Base-by-base conservation (phyloP, 2,888 invertebrate species). In the Mythimna pallens region DNA sequence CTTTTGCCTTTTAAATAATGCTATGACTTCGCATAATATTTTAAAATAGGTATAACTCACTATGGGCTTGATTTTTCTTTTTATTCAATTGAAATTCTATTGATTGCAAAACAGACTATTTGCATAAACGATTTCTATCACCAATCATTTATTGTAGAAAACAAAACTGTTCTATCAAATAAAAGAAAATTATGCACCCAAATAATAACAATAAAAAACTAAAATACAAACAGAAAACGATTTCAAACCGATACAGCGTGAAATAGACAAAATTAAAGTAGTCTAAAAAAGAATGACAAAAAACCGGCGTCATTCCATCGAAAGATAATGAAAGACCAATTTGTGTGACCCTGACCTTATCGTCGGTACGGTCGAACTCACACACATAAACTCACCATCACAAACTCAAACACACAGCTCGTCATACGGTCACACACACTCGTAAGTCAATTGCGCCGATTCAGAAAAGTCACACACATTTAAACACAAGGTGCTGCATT, bases 311-410 rank as follows among this genome's bases (percentile, higher is more conserved):
- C 75, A 77, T 62, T 76, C 70, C 50, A 75, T 71, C 73, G 61
- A 55, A 47, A 76, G 70, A 73, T 79, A 82, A 80, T 75, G 77
- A 85, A 81, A 85, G 76, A 83, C 68, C 78, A 79, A 84, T 83
- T 77, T 40, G 63, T 65, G 57, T 83, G 84, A 76, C 90, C 89
- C 65, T 91, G 90, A 90, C 89, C 89, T 91, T 90, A 88, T 86
- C 86, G 73, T 57, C 25, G 50, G 63, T 64, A 64, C 67, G 65
- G 63, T 71, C 81, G 73, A 71, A 73, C 30, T 62, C 70, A 76
- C 76, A 73, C 67, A 79, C 82, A 82, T 67, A 63, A 20, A 25
- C 62, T 22, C 34, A 68, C 80, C 65, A 17, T 34, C 14, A 9
- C 80, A 71, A 69, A 73, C 22, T 58, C 71, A 73, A 76, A 73